Evolutionary conservation across 2,113 vertebrate species (phyloP).

Genomic region (Spheniscus mendiculus): DNA sequence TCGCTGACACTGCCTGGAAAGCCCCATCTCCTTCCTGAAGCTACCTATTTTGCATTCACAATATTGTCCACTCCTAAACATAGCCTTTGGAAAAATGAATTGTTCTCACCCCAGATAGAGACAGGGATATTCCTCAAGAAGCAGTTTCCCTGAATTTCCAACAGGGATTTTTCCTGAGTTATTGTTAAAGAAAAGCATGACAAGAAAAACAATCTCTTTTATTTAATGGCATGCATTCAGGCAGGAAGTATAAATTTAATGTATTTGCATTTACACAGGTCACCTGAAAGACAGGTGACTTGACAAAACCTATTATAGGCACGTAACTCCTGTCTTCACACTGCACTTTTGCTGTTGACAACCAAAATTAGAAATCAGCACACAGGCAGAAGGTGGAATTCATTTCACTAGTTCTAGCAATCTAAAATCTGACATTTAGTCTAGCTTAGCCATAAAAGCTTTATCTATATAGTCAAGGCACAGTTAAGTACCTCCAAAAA

Average conservation of each 20-base stretch:
- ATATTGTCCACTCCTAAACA: not conserved
- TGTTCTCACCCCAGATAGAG: not conserved
- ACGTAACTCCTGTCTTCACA: not conserved
- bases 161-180: not conserved
- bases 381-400: not conserved
- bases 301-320: not conserved
- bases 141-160: not conserved
- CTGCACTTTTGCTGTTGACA: not conserved
- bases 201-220: not conserved
- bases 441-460: not conserved
- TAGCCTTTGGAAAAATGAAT: not conserved
- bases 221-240: not conserved
- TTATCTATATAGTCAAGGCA: not conserved
- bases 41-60: not conserved
- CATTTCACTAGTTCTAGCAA: not conserved
- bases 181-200: not conserved
- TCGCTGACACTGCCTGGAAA: not conserved
- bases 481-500: not conserved
- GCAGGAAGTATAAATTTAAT: not conserved
- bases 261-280: not conserved
- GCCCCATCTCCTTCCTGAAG: not conserved
- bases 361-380: not conserved
- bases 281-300: not conserved
- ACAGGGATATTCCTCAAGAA: not conserved
- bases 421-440: not conserved